phyloP scores from a whole-genome alignment of 1,140 invertebrate species.

The Scaptomyza montana region DNA sequence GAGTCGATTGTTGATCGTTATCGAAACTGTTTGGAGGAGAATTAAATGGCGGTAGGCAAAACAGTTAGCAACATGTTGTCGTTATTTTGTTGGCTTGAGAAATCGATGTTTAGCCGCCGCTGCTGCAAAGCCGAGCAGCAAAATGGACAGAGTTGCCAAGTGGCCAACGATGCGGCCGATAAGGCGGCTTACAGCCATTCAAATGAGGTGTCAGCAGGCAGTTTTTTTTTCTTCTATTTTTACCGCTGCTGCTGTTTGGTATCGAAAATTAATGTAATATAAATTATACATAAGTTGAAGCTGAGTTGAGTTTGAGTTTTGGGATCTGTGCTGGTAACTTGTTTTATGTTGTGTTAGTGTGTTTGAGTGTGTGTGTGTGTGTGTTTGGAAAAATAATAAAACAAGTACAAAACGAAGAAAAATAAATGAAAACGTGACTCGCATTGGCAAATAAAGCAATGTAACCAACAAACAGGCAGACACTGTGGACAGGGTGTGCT shows the following conservation, averaged over 20 bases:
- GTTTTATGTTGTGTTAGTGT: constrained; percentile 44
- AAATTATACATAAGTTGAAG: constrained; percentile 62
- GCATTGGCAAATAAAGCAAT: constrained; percentile 80
- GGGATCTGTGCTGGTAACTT: constrained; percentile 47
- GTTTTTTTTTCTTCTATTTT: background rate
- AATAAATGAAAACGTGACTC: constrained; percentile 72
- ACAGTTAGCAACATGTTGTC: constrained; percentile 49
- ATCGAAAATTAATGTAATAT: constrained; percentile 71
- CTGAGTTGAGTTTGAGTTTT: background rate
- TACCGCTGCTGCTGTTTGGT: constrained; percentile 4
- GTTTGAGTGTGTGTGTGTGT: background rate
- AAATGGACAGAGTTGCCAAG: background rate
- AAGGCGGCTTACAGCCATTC: constrained; percentile 48
- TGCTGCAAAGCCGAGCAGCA: background rate
- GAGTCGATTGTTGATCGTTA: constrained; percentile 70
- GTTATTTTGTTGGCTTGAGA: constrained; percentile 22
- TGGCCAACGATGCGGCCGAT: constrained; percentile 42
- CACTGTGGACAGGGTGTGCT: constrained; percentile 45
- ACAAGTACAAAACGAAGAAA: constrained; percentile 25
- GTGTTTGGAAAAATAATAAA: background rate
- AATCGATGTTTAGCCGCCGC: constrained; percentile 44
- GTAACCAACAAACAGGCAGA: constrained; percentile 34
- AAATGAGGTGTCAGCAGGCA: constrained; percentile 68
- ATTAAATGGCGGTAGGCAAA: constrained; percentile 61
- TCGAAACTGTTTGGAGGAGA: constrained; percentile 60